Evolutionary conservation across 2,797 vertebrate genomes (phyloP), one percentile per base, ranked within the genome.

Genomic region (Platyrinchus mystaceus): DNA sequence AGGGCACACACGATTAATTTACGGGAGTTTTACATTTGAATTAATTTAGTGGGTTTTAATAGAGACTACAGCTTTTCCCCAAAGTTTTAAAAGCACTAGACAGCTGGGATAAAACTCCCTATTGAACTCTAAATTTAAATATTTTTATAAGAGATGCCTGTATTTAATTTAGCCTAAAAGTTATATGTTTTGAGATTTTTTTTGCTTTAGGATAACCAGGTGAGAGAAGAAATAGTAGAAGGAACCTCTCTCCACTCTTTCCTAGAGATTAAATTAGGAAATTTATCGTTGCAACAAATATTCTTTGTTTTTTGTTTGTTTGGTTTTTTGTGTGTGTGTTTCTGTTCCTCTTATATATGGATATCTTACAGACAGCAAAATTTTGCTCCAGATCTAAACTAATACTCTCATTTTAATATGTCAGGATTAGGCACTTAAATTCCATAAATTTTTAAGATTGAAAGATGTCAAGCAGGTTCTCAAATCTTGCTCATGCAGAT

Each of bases 1-100:
- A 91, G 49, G 68, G 10, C 18, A 36, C 24, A 28, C 0, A 1
- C 10, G 73, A 62, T 68, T 78, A 1, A 62, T 75, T 83, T 85
- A 58, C 19, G 62, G 13, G 34, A 68, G 11, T 53, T 84, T 83
- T 60, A 53, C 4, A 67, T 89, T 64, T 60, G 70, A 89, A 89
- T 87, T 82, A 47, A 75, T 62, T 46, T 74, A 71, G n/a, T 58
- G 36, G 39, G 13, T 44, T 81, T 81, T 91, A 73, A 90, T 49
- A 63, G 43, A 59, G 13, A 53, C 12, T 24, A 9, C 10, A 64
- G 64, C 14, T 74, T 85, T 74, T 7, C 64, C 34, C 16, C 11
- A n/a, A 49, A 55, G 46, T 58, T 89, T 90, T 68, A 62, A 62
- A 93, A 83, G 5, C 47, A 32, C 43, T 77, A 63, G 24, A 12